Evolutionary conservation across 1,140 invertebrate genomes (phyloP), one percentile per base, ranked within the genome.

Genomic region (Subanguina moxae): DNA sequence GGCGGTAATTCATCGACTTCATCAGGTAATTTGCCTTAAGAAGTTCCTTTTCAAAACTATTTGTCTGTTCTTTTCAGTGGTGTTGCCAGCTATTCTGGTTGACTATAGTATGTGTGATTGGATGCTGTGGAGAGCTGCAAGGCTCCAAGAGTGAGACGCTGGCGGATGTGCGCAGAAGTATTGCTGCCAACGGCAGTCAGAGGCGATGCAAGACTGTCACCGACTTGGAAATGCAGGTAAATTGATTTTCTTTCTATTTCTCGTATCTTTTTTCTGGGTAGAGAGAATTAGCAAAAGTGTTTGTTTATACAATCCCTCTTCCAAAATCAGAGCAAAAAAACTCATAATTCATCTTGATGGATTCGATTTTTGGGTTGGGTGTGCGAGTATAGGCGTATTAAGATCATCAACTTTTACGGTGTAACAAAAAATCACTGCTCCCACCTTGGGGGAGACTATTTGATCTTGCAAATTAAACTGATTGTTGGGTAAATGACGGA

Each of bases 1-100:
- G 56, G 74, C 72, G 1, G 76, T 76, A n/a, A 67, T 76, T 25
- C 59, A 45, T 19, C 58, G 65, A 56, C 65, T 77, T 0, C 75
- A 79, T 46, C 61, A 68, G 28, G 32, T 38, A 38, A 38, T 38
- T 38, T 38, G 32, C 3, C 3, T 38, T 38, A 11, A 38, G 3
- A 38, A 38, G 11, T 38, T 38, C 3, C 3, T 38, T 38, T 5
- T 11, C 32, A 38, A 11, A 38, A 5, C 11, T 38, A 38, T 3
- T 38, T 3, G 32, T 38, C 11, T 3, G 11, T 38, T 38, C 3
- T 5, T 38, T 38, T 38, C 11, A 52, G 23, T 77, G 77, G 75
- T 80, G 73, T 57, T 71, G 64, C 30, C 77, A 79, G 62, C 61
- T 77, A n/a, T 76, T 77, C 57, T 76, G 75, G 75, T 59, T 76